Evolutionary conservation across 2,888 invertebrate genomes (phyloP), one percentile per base, ranked within the genome.

Genomic region (Gandaritis pyraliata): DNA sequence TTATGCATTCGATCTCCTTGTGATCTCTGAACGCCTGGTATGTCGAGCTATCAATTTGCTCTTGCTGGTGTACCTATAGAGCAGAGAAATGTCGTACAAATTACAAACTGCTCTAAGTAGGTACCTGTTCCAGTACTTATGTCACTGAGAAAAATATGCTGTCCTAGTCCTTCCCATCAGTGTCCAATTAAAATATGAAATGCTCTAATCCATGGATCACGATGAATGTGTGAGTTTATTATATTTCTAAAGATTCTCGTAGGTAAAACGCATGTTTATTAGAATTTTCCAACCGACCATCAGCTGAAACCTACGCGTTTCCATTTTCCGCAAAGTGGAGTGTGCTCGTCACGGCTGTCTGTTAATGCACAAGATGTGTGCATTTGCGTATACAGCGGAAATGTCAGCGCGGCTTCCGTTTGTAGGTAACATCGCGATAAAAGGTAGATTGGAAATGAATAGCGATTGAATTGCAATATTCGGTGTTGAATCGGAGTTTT

Each of bases 351-450:
- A 54, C 58, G 36, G 29, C 46, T 41, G 61, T 56, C 53, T 64
- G 65, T 53, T 64, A 66, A 67, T 67, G 67, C 66, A 61, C 53
- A 56, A 62, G 62, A 64, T 62, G 58, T 59, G 60, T 57, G 61
- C 61, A 66, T 69, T 65, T 66, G 55, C 56, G 69, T 53, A 36
- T 50, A 46, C 48, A 11, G 43, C 43, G 55, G 58, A 59, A 63
- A 63, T 58, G 54, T 58, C 63, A 55, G 54, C 49, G 36, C 13
- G 23, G 11, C 30, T 53, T 53, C 48, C 47, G 39, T 43, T 13
- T 15, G 15, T 29, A 23, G 4, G 23, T 23, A 18, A 18, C 45
- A 36, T 55, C 43, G 16, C 10, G 39, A 50, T 45, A 33, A 45
- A 50, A 50, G 36, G 43, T 30, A 57, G 23, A 18, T 30, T 18